A percentile compares a stretch with the other conserved stretches of the same genome.
Evolutionary conservation across 2,888 invertebrate genomes (phyloP).

Genomic region (Drosophila sordidapex): DNA sequence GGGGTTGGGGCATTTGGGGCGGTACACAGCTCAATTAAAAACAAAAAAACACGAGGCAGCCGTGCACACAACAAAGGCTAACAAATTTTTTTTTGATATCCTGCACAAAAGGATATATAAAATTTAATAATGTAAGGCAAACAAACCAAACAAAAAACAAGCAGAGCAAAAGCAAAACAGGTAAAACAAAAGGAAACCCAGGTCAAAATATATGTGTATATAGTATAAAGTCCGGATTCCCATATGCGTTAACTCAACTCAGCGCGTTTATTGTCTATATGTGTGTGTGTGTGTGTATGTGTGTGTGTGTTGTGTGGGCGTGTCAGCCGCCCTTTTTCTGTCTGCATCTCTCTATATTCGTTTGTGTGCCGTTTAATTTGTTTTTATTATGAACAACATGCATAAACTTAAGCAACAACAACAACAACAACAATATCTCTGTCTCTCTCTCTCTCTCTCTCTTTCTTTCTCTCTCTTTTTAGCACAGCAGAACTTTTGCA

Average conservation of each 20-base stretch:
- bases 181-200: slow-evolving; percentile 9
- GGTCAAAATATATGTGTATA: slow-evolving; percentile 28
- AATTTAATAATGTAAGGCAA: slow-evolving; percentile 74
- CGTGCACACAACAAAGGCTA: slow-evolving; percentile 67
- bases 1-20: neutral
- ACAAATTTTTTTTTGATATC: slow-evolving; percentile 58
- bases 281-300: slow-evolving; percentile 14
- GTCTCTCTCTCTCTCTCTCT: slow-evolving; percentile 1
- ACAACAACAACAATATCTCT: slow-evolving; percentile 7
- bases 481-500: slow-evolving; percentile 11
- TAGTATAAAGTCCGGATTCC: slow-evolving; percentile 42
- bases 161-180: slow-evolving; percentile 18
- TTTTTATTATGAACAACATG: slow-evolving; percentile 24
- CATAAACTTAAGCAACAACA: slow-evolving; percentile 24
- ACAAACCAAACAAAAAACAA: slow-evolving; percentile 11
- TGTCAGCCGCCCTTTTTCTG: slow-evolving; percentile 21
- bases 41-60: slow-evolving; percentile 16
- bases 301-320: slow-evolving; percentile 29
- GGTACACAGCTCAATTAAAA: slow-evolving; percentile 67
- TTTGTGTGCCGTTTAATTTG: slow-evolving; percentile 40
- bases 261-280: slow-evolving; percentile 36
- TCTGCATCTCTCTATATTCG: slow-evolving; percentile 33
- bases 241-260: slow-evolving; percentile 78
- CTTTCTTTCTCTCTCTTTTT: neutral
- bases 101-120: slow-evolving; percentile 64